Conservation (phyloP, 2,113 vertebrate species). For the Smithornis capensis region DNA sequence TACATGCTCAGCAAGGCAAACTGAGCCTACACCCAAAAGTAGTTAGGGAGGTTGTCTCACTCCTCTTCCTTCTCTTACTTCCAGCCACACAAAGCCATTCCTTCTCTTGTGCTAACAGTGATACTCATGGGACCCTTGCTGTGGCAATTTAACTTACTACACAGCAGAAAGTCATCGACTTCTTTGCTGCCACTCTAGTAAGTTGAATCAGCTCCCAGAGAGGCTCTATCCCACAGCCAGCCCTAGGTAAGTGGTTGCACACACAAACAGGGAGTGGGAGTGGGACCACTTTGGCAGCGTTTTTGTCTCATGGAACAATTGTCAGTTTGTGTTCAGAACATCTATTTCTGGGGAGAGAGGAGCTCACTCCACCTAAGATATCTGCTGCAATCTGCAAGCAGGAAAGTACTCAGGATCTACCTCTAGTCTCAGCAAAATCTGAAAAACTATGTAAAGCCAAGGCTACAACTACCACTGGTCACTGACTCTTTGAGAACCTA, state of each 20-base stretch:
- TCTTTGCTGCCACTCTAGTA: not conserved
- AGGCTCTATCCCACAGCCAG: not conserved
- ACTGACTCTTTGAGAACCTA: not conserved
- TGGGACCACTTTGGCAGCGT: not conserved
- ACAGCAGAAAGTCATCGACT: not conserved
- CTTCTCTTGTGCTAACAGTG: not conserved
- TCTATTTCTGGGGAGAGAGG: not conserved
- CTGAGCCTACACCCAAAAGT: not conserved
- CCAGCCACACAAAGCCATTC: not conserved
- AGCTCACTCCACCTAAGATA: not conserved
- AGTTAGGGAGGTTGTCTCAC: not conserved
- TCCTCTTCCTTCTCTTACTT: not conserved
- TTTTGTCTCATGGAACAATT: not conserved
- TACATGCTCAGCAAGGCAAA: not conserved
- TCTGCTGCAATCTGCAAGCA: not conserved
- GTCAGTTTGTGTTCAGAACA: not conserved
- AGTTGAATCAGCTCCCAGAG: not conserved
- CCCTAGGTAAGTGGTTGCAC: not conserved
- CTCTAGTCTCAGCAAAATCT: not conserved
- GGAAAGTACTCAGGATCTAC: not conserved
- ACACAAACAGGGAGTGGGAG: not conserved
- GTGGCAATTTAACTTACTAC: not conserved
- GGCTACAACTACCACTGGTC: not conserved
- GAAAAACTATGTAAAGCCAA: not conserved
- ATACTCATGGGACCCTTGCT: not conserved